Evolutionary conservation across 2,113 vertebrate genomes (phyloP).

Genomic region (Cairina moschata): DNA sequence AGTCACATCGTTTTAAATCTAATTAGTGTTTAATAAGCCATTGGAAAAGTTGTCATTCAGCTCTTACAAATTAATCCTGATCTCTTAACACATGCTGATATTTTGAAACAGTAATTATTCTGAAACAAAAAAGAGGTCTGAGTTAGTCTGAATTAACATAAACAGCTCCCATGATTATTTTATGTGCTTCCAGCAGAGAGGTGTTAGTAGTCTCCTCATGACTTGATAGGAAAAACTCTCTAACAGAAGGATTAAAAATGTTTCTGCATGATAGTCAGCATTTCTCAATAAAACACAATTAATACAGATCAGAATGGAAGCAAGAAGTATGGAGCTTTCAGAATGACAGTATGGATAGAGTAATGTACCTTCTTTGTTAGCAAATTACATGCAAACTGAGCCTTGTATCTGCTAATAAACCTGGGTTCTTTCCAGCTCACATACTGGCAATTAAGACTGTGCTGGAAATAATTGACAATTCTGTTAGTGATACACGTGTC

Average conservation of each 20-base stretch:
- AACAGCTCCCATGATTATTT: slow-evolving; percentile 46
- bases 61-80: slow-evolving; percentile 70
- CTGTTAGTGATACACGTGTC: background rate
- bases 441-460: background rate
- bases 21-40: slow-evolving; percentile 76
- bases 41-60: slow-evolving; percentile 73
- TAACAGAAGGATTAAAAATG: background rate
- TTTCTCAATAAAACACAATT: background rate
- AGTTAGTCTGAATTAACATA: slow-evolving; percentile 43
- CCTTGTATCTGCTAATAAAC: slow-evolving; percentile 36
- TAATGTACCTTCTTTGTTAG: background rate
- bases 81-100: slow-evolving; percentile 72
- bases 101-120: slow-evolving; percentile 72
- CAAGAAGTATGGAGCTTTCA: background rate
- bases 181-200: slow-evolving; percentile 16
- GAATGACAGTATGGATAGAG: background rate
- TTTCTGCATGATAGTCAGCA: background rate
- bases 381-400: slow-evolving; percentile 22
- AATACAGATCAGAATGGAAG: background rate
- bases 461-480: slow-evolving; percentile 4
- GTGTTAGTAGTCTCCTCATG: slow-evolving; percentile 34
- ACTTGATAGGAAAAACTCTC: background rate
- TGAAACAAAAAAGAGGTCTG: slow-evolving; percentile 53
- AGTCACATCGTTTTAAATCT: slow-evolving; percentile 69
- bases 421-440: slow-evolving; percentile 1